Conservation (phyloP, 2,888 invertebrate genomes). For the Theodoxus fluviatilis region DNA sequence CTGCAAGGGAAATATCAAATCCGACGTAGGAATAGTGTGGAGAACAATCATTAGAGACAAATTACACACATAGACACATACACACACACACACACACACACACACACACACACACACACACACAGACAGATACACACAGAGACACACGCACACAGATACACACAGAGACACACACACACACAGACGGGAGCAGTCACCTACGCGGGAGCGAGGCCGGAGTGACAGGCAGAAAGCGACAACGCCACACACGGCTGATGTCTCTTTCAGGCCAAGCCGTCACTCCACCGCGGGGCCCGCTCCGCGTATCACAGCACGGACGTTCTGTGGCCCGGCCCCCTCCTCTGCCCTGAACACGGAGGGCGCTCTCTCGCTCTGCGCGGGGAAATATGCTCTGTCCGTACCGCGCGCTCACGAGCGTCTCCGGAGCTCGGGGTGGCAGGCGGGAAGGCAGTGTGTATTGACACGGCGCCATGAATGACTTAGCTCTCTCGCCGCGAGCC, state of each 20-base stretch:
- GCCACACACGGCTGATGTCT: background rate
- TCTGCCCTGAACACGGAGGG: too few species aligned
- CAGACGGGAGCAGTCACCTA: background rate
- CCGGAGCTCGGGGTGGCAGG: too few species aligned
- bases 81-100: slow-evolving; percentile 8
- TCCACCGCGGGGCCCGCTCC: background rate
- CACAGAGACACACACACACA: background rate
- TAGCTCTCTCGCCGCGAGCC: too few species aligned
- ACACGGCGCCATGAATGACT: too few species aligned
- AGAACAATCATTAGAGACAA: background rate
- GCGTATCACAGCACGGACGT: background rate
- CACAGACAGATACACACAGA: slow-evolving; percentile 6
- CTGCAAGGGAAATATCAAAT: too few species aligned
- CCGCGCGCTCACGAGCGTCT: too few species aligned
- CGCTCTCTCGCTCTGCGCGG: too few species aligned
- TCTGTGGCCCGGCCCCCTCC: slow-evolving; percentile 12
- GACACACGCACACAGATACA: slow-evolving; percentile 7
- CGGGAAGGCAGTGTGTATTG: too few species aligned
- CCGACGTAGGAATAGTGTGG: too few species aligned
- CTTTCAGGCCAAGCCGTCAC: background rate
- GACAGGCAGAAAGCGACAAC: background rate
- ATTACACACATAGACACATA: background rate
- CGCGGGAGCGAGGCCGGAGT: background rate
- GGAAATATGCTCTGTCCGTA: too few species aligned
- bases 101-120: background rate